Evolutionary conservation across 2,113 vertebrate genomes (phyloP).

Genomic region (Sebastes schlegelii): DNA sequence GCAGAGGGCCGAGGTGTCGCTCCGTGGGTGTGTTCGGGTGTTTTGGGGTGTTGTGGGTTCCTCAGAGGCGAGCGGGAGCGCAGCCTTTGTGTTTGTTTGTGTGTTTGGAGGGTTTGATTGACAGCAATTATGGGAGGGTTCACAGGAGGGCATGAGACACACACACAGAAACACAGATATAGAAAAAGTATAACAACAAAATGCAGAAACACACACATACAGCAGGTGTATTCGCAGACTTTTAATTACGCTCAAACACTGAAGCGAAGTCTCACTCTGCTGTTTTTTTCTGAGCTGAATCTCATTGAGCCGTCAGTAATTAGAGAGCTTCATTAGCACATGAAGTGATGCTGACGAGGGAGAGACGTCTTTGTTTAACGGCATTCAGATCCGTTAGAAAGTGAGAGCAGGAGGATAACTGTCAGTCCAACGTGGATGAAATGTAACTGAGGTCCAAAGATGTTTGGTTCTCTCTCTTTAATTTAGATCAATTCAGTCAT

Average conservation of each 20-base stretch:
- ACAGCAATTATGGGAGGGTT: constrained; percentile 71
- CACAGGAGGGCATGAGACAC: constrained; percentile 42
- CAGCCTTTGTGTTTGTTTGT: constrained; percentile 70
- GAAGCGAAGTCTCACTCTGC: background rate
- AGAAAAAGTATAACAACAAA: constrained; percentile 8
- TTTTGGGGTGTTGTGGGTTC: constrained; percentile 39
- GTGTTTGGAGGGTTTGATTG: constrained; percentile 70
- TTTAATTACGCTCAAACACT: constrained; percentile 13
- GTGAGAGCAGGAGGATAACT: background rate
- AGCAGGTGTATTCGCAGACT: constrained; percentile 14
- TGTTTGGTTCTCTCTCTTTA: background rate
- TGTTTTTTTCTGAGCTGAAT: constrained; percentile 10
- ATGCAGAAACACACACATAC: constrained; percentile 15
- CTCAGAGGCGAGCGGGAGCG: constrained; percentile 32
- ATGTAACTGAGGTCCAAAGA: too few species aligned
- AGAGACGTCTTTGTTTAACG: constrained; percentile 22
- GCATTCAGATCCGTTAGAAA: constrained; percentile 13
- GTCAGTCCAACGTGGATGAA: background rate
- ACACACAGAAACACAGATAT: background rate
- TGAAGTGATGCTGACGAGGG: constrained; percentile 47
- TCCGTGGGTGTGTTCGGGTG: constrained; percentile 23
- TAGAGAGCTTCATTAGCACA: constrained; percentile 65
- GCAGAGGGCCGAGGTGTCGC: constrained; percentile 24
- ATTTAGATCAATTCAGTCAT: background rate
- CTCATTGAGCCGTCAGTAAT: constrained; percentile 58